These are phyloP conservation scores for Microctonus hyperodae DNA, from an alignment of 2,888 invertebrate species.

Conservation along the genomic window DNA sequence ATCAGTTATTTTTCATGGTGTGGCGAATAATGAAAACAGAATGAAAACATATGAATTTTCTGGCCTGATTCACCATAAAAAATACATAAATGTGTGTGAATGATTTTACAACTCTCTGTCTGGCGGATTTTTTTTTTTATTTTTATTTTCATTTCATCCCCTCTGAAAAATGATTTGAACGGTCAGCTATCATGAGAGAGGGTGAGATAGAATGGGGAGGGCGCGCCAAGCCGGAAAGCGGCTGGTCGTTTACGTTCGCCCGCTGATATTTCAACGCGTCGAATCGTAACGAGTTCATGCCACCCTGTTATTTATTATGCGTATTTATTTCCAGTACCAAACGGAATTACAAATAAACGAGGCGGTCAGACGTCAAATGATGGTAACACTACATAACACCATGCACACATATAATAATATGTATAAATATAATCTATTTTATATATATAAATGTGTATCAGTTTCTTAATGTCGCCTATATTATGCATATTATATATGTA, in stretches of 20 bases:
- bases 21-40: too few species aligned
- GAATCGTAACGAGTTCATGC: slow-evolving; percentile 27
- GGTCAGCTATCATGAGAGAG: background rate
- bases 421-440: too few species aligned
- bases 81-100: too few species aligned
- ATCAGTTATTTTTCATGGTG: too few species aligned
- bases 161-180: slow-evolving; percentile 12
- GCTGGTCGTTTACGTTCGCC: slow-evolving; percentile 18
- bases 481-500: too few species aligned
- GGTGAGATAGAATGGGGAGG: slow-evolving; percentile 4
- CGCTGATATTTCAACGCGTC: slow-evolving; percentile 31
- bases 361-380: slow-evolving; percentile 26
- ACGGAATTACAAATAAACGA: slow-evolving; percentile 27
- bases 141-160: slow-evolving; percentile 5
- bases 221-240: slow-evolving; percentile 1
- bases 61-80: too few species aligned
- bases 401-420: too few species aligned
- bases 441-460: too few species aligned
- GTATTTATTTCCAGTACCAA: slow-evolving; percentile 22
- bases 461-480: too few species aligned
- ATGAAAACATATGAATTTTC: too few species aligned
- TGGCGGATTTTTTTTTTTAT: slow-evolving; percentile 13
- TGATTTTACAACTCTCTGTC: too few species aligned
- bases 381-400: background rate
- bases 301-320: slow-evolving; percentile 28